Percentiles rank a stretch among this genome's conserved stretches.
phyloP scores from a whole-genome alignment of 2,888 invertebrate species.

The Ectemnius lituratus region DNA sequence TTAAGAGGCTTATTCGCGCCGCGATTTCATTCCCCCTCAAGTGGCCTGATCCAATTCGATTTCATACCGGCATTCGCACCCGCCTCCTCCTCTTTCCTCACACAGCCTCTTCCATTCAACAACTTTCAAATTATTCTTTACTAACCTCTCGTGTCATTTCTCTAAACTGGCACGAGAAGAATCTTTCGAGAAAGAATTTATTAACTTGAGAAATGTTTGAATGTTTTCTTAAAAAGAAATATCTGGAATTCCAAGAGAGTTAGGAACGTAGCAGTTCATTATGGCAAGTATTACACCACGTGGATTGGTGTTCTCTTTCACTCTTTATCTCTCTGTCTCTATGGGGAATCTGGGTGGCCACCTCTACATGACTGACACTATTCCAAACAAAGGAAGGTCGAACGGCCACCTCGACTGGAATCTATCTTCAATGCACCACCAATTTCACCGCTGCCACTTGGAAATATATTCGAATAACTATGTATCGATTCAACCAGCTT shows the following conservation, averaged over 20 bases:
- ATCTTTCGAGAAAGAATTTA: too few relatives aligned
- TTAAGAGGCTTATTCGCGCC: slow-evolving; percentile 62
- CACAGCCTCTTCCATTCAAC: slow-evolving; percentile 39
- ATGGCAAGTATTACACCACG: slow-evolving; percentile 13
- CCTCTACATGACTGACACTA: slow-evolving; percentile 2
- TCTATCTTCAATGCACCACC: not conserved
- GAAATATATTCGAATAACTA: too few relatives aligned
- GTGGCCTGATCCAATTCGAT: slow-evolving; percentile 64
- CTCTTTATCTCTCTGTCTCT: too few relatives aligned
- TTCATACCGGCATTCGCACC: slow-evolving; percentile 44
- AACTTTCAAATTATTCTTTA: too few relatives aligned
- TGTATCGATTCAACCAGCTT: too few relatives aligned
- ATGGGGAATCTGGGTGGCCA: not conserved
- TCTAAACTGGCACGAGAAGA: too few relatives aligned
- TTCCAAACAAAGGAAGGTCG: slow-evolving; percentile 10
- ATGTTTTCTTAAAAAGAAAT: too few relatives aligned
- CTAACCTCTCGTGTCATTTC: too few relatives aligned
- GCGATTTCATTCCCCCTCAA: slow-evolving; percentile 62
- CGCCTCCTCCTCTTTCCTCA: slow-evolving; percentile 3
- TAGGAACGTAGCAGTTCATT: too few relatives aligned
- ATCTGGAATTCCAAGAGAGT: too few relatives aligned
- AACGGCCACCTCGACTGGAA: not conserved
- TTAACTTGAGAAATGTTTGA: too few relatives aligned
- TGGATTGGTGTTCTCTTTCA: slow-evolving; percentile 1
- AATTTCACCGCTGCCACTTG: not conserved